Base-by-base conservation (phyloP, 2,888 invertebrate genomes). In the Thymelicus acteon region DNA sequence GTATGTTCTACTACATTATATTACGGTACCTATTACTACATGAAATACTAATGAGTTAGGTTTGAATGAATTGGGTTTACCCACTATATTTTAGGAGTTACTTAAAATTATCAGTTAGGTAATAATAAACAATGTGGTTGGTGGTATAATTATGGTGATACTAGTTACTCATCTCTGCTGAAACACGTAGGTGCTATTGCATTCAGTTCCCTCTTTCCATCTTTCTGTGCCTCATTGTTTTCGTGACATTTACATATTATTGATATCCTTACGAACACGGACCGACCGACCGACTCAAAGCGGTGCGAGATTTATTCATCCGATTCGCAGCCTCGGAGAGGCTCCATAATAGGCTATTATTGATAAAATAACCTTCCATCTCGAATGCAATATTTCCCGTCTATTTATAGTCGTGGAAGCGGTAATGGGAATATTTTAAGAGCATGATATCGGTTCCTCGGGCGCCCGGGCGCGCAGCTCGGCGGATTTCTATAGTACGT, bases 401-500 rank as follows among this genome's bases (percentile, higher is more conserved):
- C 67, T 67, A 61, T 67, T 67, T 67, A 67, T 67, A 67, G 60
- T n/a, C 52, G 24, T 67, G 67, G 67, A 67, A 67, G 67, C 67
- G 60, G 67, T 67, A 67, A 67, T 67, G 67, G 60, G 67, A 67
- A 67, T 67, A 67, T 52, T 67, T 67, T 67, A 61, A 61, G 60
- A 61, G 61, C 67, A 54, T 68, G 47, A 68, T 62, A 62, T 54
- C 39, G 60, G 68, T n/a, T 44, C 61, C 61, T 52, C 68, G 54
- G 67, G 15, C 68, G 61, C 61, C 44, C 68, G 54, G 67, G 15
- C 68, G 61, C 44, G 44, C 39, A 48, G 31, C 60, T 60, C 60
- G 52, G 10, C 48, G 49, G 48, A 39, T 24, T 24, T 24, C 60
- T 19, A 48, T 47, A 31, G 24, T 7, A 15, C 47, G 40, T 24